Evolutionary conservation across 2,888 invertebrate genomes (phyloP), one percentile per base, ranked within the genome.

Genomic region (Agrochola macilenta): DNA sequence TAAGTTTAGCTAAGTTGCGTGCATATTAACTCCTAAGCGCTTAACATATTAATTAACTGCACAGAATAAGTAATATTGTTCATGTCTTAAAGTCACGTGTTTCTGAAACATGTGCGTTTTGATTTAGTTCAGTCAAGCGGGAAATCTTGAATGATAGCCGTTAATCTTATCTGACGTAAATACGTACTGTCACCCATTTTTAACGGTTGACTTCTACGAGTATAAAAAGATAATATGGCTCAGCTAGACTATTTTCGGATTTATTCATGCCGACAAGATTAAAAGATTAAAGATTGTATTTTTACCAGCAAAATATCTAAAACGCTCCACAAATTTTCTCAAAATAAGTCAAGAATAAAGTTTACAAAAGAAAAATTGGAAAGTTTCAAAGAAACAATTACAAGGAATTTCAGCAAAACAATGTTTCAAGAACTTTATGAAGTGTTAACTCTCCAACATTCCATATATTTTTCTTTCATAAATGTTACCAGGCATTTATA

Each of bases 351-450:
- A 60, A 60, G 39, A 35, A 52, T 3, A 60, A 73, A 82, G 17
- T 65, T 66, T 58, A 14, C 43, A 3, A 69, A 58, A 69, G 69
- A 46, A 30, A 35, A 39, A 66, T 46, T 3, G 9, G 8, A 72
- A 72, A 46, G 14, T 23, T 69, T 76, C 60, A 43, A 75, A 69
- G 74, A 69, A 84, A 74, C 49, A 74, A 69, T 69, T 69, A 39
- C 35, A 26, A 52, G n/a, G 52, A 74, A 65, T 72, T 78, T 70
- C 14, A 12, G 17, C n/a, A 49, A 85, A 85, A 82, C 74, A 85
- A 69, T 77, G 49, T 73, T 78, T 35, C 2, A 63, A 60, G 17
- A 73, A 57, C n/a, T 75, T 81, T 70, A 64, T 63, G 54, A 75
- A 82, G 69, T 73, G 69, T 20, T 61, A 52, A 58, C 64, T 69